Evolutionary conservation across 23 tunicate genomes (phyloP).

Genomic region (Ciona savignyi): DNA sequence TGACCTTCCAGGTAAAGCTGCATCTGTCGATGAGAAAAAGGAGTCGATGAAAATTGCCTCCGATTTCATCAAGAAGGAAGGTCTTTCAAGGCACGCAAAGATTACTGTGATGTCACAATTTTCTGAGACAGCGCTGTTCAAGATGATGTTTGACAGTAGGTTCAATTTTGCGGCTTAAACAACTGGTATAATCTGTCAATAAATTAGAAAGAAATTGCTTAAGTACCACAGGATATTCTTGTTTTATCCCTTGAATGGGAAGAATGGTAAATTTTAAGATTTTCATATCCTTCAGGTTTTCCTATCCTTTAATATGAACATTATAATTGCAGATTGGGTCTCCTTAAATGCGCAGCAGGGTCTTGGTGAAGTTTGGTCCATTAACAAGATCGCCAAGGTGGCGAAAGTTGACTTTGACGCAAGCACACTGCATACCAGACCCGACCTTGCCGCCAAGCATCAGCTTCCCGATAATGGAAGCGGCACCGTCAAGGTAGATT

Average conservation of each 20-base stretch:
- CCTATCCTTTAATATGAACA: no score
- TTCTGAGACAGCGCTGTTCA: constrained; percentile 88
- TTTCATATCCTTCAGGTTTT: no score
- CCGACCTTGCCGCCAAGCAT: constrained; percentile 87
- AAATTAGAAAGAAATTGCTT: no score
- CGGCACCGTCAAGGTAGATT: constrained; percentile 56
- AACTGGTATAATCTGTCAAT: no score
- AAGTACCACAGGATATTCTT: no score
- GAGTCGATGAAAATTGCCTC: constrained; percentile 38
- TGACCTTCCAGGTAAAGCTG: constrained; percentile 53
- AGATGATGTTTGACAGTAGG: constrained; percentile 69
- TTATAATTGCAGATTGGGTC: constrained; percentile 60
- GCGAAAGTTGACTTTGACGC: constrained; percentile 97
- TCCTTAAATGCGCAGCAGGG: constrained; percentile 73
- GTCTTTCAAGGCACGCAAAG: constrained; percentile 36
- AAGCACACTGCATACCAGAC: constrained; percentile 76
- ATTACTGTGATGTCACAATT: constrained; percentile 63
- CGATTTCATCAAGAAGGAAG: constrained; percentile 48
- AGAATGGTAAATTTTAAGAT: no score
- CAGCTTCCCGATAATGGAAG: constrained; percentile 92
- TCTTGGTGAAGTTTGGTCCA: constrained; percentile 77
- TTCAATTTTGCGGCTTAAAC: no score
- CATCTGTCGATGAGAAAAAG: constrained; percentile 58
- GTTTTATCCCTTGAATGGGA: no score
- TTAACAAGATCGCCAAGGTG: constrained; percentile 85